These are phyloP conservation scores for Aegithalos caudatus DNA, from an alignment of 2,113 vertebrate species.

Conservation along the genomic window DNA sequence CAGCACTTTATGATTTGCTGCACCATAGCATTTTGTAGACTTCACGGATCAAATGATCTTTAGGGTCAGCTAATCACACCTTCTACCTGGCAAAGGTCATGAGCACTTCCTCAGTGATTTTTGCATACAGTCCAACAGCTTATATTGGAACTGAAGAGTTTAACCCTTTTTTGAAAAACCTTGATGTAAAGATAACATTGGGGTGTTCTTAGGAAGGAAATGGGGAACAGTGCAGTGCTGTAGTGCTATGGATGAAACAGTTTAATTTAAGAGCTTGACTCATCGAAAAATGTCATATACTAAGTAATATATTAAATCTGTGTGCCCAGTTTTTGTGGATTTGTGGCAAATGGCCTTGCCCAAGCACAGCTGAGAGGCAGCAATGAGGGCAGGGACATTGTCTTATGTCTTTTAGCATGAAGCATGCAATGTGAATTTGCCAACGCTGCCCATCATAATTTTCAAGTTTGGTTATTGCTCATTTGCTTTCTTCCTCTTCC, in stretches of 20 bases:
- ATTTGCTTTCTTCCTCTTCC: neutral
- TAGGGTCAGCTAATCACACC: neutral
- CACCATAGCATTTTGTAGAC: neutral
- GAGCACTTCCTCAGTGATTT: neutral
- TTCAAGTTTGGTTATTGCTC: neutral
- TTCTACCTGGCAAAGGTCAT: neutral
- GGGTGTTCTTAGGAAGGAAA: neutral
- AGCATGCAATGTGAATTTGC: neutral
- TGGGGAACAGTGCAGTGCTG: neutral
- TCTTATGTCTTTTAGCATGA: neutral
- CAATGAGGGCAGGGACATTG: neutral
- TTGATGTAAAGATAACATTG: neutral
- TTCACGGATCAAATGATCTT: neutral
- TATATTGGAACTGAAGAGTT: neutral
- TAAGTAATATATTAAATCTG: neutral
- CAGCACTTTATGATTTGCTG: neutral
- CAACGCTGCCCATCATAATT: fast-evolving
- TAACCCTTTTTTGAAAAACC: neutral
- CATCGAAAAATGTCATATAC: neutral
- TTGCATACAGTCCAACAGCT: neutral
- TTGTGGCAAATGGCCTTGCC: neutral
- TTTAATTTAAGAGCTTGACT: neutral
- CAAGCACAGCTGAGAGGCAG: neutral
- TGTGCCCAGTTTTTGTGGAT: neutral
- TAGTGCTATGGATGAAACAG: neutral